These are phyloP conservation scores for Criorhina ranunculi DNA, from an alignment of 2,888 invertebrate species.

Conservation along the genomic window DNA sequence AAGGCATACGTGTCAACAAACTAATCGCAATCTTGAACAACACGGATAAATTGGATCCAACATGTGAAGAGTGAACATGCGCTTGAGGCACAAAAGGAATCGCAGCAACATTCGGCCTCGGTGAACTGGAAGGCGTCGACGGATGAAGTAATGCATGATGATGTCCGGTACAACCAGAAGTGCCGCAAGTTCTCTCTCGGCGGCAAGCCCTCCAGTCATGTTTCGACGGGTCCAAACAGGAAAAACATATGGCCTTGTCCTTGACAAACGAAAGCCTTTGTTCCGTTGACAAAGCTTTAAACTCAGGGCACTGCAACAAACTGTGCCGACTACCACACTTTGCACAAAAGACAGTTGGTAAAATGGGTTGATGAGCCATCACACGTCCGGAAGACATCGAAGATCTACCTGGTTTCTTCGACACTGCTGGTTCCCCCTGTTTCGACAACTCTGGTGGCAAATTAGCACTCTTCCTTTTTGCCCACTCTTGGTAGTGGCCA, in stretches of 20 bases:
- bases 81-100: too few relatives aligned
- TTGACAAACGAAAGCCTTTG: not conserved
- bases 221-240: not conserved
- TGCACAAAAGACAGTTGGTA: not conserved
- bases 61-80: too few relatives aligned
- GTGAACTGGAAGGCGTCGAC: too few relatives aligned
- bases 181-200: not conserved
- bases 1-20: constrained; percentile 4
- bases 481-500: not conserved
- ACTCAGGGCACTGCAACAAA: not conserved
- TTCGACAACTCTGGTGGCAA: not conserved
- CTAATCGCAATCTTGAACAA: not conserved
- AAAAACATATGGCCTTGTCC: not conserved
- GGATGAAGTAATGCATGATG: too few relatives aligned
- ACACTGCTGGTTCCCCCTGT: not conserved
- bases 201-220: not conserved
- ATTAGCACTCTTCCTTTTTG: not conserved
- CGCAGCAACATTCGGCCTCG: too few relatives aligned
- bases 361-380: not conserved
- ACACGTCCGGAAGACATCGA: not conserved
- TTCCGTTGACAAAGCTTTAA: not conserved
- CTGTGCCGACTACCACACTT: not conserved
- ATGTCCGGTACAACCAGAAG: too few relatives aligned
- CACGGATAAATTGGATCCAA: too few relatives aligned
- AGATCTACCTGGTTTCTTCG: not conserved